Percentiles rank a stretch among this genome's conserved stretches.
phyloP scores from a whole-genome alignment of 2,797 vertebrate genomes.

The Hypotaenidia okinawae region DNA sequence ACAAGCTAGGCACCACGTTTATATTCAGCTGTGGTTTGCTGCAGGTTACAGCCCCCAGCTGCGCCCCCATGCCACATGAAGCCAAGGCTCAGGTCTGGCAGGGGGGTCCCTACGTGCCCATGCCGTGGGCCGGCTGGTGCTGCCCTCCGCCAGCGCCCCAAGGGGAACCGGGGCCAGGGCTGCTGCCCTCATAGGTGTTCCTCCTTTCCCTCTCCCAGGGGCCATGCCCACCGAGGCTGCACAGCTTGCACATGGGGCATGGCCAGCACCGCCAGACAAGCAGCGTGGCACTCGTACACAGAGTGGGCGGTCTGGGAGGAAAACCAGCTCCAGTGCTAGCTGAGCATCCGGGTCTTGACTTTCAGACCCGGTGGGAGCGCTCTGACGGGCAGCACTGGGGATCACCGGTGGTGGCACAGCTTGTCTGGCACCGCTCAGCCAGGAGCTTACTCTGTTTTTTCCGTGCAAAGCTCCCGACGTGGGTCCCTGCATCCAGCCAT shows the following conservation, averaged over 20 bases:
- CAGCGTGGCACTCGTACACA: accelerated
- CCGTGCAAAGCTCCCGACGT: accelerated
- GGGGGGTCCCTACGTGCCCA: neutral
- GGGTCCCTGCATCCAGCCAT: neutral
- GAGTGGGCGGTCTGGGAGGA: neutral
- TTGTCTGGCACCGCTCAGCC: neutral
- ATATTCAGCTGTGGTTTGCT: neutral
- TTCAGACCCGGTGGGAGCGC: neutral
- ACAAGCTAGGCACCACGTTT: neutral
- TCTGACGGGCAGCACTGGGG: neutral
- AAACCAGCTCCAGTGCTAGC: neutral
- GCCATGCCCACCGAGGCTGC: too few species aligned
- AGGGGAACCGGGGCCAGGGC: accelerated
- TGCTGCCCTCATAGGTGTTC: neutral
- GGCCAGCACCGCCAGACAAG: too few species aligned
- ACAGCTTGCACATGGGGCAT: too few species aligned
- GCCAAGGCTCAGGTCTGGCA: neutral
- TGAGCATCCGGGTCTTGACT: too few species aligned
- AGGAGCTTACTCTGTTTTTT: neutral
- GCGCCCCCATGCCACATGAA: accelerated
- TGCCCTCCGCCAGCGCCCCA: neutral
- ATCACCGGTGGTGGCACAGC: accelerated
- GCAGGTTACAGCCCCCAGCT: neutral
- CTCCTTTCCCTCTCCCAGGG: neutral
- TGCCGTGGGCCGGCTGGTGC: accelerated